These are phyloP conservation scores for Chamaetylas fuelleborni DNA, from an alignment of 2,113 vertebrate genomes.

Conservation along the genomic window DNA sequence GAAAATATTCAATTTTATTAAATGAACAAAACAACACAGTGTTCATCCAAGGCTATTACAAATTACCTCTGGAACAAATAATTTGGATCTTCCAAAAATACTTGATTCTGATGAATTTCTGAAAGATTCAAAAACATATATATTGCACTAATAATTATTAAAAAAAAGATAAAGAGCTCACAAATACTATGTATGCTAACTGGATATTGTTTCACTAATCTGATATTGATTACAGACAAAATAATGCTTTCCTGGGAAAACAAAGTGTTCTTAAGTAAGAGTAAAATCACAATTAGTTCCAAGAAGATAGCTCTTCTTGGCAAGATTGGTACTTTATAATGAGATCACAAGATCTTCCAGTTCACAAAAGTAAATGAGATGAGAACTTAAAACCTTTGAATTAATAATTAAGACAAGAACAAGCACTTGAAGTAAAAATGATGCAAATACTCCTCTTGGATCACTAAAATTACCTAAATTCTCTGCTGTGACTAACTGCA, in stretches of 20 bases:
- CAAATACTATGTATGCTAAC: background rate
- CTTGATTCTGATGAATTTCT: background rate
- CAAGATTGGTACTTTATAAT: background rate
- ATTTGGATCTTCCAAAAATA: background rate
- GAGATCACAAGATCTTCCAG: background rate
- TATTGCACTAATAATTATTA: background rate
- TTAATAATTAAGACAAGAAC: background rate
- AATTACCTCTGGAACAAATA: background rate
- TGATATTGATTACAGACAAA: background rate
- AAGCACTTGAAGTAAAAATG: background rate
- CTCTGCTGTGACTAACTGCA: background rate
- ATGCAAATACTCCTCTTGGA: background rate
- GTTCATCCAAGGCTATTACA: background rate
- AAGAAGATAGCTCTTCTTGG: background rate
- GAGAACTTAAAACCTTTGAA: background rate
- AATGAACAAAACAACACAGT: background rate
- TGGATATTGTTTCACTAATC: background rate
- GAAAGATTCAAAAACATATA: background rate
- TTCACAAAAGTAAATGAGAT: background rate
- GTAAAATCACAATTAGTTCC: background rate
- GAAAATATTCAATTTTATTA: background rate
- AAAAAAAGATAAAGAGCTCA: background rate
- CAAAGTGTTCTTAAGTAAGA: background rate
- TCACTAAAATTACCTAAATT: background rate
- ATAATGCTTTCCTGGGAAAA: background rate